Percentiles rank a stretch among this genome's conserved stretches.
Conservation (phyloP, 2,888 invertebrate species). For the Craniophora ligustri region DNA sequence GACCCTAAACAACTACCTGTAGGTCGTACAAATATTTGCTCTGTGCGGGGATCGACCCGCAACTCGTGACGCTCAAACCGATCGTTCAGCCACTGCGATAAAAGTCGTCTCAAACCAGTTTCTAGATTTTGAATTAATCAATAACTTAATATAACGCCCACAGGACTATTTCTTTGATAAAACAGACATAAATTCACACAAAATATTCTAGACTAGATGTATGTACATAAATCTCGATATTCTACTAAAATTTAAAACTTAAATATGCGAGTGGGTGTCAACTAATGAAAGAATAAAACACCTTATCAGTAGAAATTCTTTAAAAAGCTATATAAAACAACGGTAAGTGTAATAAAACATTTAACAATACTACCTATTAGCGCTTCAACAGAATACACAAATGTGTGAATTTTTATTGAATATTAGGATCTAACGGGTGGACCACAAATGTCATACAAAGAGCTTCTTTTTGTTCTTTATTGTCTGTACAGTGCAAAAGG, state of each 20-base stretch:
- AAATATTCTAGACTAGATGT: neutral
- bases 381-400: conserved; percentile 3
- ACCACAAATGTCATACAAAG: neutral
- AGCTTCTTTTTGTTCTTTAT: conserved; percentile 1
- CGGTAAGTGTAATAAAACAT: conserved; percentile 32
- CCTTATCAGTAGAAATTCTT: conserved; percentile 16
- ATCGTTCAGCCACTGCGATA: too few species aligned
- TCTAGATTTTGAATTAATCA: too few species aligned
- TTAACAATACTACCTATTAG: conserved; percentile 18
- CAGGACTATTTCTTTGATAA: too few species aligned
- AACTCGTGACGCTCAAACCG: too few species aligned
- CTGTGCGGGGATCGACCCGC: too few species aligned
- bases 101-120: too few species aligned
- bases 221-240: neutral
- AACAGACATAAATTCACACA: neutral
- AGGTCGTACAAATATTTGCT: too few species aligned
- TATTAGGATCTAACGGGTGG: conserved; percentile 24
- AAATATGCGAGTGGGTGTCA: conserved; percentile 7
- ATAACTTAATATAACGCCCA: too few species aligned
- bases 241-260: conserved; percentile 5
- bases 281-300: conserved; percentile 8
- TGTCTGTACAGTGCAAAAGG: neutral
- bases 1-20: too few species aligned
- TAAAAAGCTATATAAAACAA: conserved; percentile 23
- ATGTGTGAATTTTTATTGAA: conserved; percentile 18